phyloP scores from a whole-genome alignment of 2,888 invertebrate genomes.

The Macrosiphum euphorbiae region DNA sequence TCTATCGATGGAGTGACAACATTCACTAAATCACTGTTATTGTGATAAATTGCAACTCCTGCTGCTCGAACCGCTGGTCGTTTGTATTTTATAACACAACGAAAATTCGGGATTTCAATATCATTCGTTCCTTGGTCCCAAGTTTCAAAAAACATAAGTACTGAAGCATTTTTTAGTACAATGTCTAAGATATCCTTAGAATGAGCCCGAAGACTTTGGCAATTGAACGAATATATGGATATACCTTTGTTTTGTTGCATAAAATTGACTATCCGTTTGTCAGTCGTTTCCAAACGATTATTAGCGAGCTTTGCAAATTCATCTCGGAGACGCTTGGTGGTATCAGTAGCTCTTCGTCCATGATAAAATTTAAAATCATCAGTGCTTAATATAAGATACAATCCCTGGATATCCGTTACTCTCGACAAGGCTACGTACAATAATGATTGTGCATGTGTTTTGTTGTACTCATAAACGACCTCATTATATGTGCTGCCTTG shows the following conservation, averaged over 20 bases:
- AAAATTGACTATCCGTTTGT: neutral
- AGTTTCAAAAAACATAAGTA: neutral
- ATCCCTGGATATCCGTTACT: constrained; percentile 6
- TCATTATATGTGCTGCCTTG: constrained; percentile 61
- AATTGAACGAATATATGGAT: neutral
- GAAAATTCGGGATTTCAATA: neutral
- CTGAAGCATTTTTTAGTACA: neutral
- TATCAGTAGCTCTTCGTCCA: constrained; percentile 36
- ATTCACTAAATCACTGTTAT: neutral
- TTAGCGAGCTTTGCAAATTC: constrained; percentile 56
- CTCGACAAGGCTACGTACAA: constrained; percentile 51
- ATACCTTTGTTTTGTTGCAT: too few species aligned
- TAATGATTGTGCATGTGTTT: constrained; percentile 59
- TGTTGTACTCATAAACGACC: constrained; percentile 62
- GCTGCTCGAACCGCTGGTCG: too few species aligned
- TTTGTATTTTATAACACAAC: neutral
- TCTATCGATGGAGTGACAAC: too few species aligned
- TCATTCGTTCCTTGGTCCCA: neutral
- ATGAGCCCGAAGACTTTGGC: neutral
- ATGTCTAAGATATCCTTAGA: neutral
- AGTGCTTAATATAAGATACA: constrained; percentile 26
- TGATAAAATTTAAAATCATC: constrained; percentile 61
- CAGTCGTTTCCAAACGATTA: constrained; percentile 50
- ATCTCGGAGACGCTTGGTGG: constrained; percentile 49
- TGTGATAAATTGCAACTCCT: neutral